A percentile compares a stretch with the other conserved stretches of the same genome.
Conservation (phyloP, 64 coral and sea anemone species). For the Stichodactyla mertensii region DNA sequence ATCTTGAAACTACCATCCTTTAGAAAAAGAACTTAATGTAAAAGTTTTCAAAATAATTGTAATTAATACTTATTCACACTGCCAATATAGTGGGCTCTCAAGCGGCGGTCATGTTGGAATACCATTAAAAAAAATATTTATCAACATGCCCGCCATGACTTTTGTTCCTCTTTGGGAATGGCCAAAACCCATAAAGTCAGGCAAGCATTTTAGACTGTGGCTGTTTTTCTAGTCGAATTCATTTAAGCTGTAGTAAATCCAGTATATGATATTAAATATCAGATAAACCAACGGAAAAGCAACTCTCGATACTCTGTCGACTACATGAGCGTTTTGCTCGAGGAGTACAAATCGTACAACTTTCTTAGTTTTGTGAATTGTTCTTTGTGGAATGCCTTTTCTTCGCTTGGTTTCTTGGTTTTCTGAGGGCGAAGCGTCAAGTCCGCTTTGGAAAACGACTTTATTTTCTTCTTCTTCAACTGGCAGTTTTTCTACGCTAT, state of each 20-base stretch:
- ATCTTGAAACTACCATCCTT: too few species aligned
- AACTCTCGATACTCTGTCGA: constrained; percentile 51
- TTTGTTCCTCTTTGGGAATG: too few species aligned
- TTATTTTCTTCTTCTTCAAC: background rate
- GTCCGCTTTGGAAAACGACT: background rate
- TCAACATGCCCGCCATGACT: too few species aligned
- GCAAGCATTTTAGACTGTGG: background rate
- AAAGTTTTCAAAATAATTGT: too few species aligned
- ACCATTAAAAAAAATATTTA: too few species aligned
- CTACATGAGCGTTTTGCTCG: constrained; percentile 22
- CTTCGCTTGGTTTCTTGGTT: background rate
- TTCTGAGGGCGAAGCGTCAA: background rate
- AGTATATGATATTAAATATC: constrained; percentile 57
- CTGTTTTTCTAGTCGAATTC: background rate
- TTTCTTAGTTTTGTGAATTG: background rate
- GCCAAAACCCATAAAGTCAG: too few species aligned
- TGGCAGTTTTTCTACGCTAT: background rate
- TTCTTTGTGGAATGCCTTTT: background rate
- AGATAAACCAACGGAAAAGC: constrained; percentile 42
- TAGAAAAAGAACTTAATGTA: too few species aligned
- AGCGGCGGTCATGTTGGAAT: too few species aligned
- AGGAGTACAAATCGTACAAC: constrained; percentile 25
- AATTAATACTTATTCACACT: too few species aligned
- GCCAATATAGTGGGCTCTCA: too few species aligned
- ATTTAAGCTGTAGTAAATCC: constrained; percentile 30